These are phyloP conservation scores for Auanema sp. DNA, from an alignment of 2,888 invertebrate species.

Conservation along the genomic window DNA sequence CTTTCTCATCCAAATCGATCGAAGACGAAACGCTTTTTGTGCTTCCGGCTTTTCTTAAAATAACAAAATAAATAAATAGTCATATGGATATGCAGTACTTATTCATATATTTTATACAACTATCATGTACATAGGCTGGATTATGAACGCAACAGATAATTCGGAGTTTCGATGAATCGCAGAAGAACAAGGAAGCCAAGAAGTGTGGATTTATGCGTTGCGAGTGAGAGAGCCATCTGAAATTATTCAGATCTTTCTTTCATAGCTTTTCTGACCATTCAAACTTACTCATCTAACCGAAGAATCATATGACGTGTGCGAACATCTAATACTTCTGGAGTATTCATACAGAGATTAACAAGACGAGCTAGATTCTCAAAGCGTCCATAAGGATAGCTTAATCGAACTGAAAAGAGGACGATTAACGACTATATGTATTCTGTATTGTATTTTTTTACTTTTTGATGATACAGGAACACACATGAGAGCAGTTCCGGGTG, in stretches of 20 bases:
- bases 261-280: too few species aligned
- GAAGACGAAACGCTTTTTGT: conserved; percentile 15
- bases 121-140: conserved; percentile 41
- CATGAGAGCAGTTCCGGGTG: conserved; percentile 29
- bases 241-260: too few species aligned
- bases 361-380: conserved; percentile 32
- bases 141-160: conserved; percentile 51
- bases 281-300: conserved; percentile 44
- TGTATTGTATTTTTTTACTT: conserved; percentile 6
- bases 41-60: conserved; percentile 11
- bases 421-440: neutral
- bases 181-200: conserved; percentile 41
- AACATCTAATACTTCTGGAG: conserved; percentile 40
- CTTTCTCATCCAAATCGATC: conserved; percentile 20
- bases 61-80: too few species aligned
- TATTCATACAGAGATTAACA: conserved; percentile 30
- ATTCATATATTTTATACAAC: conserved; percentile 16
- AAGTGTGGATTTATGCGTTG: conserved; percentile 41
- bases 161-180: conserved; percentile 31
- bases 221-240: conserved; percentile 43
- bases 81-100: neutral
- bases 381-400: conserved; percentile 31
- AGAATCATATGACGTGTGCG: conserved; percentile 49
- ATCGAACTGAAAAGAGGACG: conserved; percentile 17
- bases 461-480: conserved; percentile 36